Conservation (phyloP, 2,113 vertebrate genomes). For the Heterocephalus glaber region DNA sequence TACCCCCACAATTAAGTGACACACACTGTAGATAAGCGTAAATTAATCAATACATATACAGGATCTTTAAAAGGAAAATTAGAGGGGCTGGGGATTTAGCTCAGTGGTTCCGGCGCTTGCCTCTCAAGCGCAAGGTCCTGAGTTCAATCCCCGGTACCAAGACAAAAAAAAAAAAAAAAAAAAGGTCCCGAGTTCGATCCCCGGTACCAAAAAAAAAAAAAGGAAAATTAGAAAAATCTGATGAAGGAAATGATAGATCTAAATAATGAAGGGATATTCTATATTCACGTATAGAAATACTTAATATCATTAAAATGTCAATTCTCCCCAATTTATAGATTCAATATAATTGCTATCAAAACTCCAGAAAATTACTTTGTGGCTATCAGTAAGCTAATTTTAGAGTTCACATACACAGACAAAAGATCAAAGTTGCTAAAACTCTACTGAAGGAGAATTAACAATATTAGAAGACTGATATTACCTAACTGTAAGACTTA, state of each 20-base stretch:
- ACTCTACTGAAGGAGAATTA: background rate
- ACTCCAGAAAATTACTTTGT: background rate
- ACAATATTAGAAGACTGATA: background rate
- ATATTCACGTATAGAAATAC: background rate
- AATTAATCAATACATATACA: background rate
- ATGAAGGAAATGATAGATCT: background rate
- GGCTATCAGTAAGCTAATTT: background rate
- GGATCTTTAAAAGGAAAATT: background rate
- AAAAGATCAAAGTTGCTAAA: background rate
- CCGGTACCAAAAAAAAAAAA: no score
- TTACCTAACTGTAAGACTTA: background rate
- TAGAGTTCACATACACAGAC: background rate
- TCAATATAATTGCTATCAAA: background rate
- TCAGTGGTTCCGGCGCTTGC: no score
- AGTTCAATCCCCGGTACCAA: no score
- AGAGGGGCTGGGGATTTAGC: no score
- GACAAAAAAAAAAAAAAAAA: no score
- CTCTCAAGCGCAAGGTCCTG: no score
- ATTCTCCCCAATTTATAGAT: background rate
- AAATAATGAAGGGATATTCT: background rate
- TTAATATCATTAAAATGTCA: background rate
- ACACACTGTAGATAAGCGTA: background rate
- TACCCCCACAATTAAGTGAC: background rate
- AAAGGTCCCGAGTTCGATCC: no score
- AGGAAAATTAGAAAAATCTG: background rate